These are phyloP conservation scores for Spialia ferax DNA, from an alignment of 2,888 invertebrate species.

Conservation along the genomic window DNA sequence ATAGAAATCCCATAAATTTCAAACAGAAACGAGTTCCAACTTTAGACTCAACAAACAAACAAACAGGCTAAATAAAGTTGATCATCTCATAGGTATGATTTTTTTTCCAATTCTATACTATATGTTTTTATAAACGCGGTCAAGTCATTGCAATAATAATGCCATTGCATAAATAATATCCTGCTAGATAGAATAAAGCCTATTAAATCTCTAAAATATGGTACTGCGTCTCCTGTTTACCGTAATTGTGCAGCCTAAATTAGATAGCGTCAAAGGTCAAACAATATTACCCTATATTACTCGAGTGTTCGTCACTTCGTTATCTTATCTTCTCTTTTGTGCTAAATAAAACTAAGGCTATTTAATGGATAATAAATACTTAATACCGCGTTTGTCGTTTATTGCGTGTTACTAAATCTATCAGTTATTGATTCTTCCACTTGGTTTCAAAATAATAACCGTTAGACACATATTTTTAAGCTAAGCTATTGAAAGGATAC, in stretches of 20 bases:
- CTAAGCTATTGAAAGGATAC: no score
- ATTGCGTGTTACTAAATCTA: not conserved
- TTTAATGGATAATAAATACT: conserved; percentile 20
- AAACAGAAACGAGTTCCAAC: no score
- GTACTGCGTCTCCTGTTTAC: conserved; percentile 1
- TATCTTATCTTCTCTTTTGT: conserved; percentile 25
- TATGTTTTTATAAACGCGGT: not conserved
- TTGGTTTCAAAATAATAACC: not conserved
- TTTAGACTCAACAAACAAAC: no score
- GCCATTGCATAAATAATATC: not conserved
- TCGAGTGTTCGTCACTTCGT: conserved; percentile 11
- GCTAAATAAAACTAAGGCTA: conserved; percentile 33
- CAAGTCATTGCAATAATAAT: not conserved
- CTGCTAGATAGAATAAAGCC: not conserved
- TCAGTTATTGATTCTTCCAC: not conserved
- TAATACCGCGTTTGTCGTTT: conserved; percentile 11
- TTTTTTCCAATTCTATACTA: no score
- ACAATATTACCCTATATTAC: conserved; percentile 28
- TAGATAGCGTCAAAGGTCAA: conserved; percentile 34
- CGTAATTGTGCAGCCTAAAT: conserved; percentile 16
- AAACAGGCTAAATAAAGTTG: no score
- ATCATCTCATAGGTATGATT: no score
- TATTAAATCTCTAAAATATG: not conserved
- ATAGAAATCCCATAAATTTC: no score
- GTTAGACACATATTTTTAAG: no score